Conservation (phyloP, 1,140 invertebrate genomes). For the Dysdera silvatica region DNA sequence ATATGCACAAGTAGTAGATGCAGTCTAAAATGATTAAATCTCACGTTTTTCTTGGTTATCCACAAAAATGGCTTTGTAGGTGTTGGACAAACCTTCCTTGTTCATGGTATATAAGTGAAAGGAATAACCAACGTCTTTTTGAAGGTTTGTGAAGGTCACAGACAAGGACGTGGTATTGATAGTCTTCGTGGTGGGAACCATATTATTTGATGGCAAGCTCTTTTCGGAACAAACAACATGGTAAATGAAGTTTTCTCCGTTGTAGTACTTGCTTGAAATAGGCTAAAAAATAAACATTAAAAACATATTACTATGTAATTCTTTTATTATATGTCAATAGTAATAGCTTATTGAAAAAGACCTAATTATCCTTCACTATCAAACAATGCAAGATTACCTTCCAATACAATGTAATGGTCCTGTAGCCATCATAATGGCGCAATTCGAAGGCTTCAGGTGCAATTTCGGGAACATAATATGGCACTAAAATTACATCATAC, state of each 20-base stretch:
- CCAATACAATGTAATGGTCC: conserved; percentile 19
- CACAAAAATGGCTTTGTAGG: conserved; percentile 10
- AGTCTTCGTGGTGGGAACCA: background rate
- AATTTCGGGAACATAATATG: conserved; percentile 8
- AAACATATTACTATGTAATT: background rate
- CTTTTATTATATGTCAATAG: background rate
- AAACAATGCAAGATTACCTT: conserved; percentile 8
- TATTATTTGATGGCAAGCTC: background rate
- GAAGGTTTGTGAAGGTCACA: conserved; percentile 8
- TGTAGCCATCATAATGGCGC: conserved; percentile 5
- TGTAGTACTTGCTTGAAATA: conserved; percentile 13
- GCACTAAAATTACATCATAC: conserved; percentile 2
- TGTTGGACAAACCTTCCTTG: conserved; percentile 14
- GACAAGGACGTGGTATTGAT: background rate
- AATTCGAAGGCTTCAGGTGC: conserved; percentile 10
- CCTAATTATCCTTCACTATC: background rate
- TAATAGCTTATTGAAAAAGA: no score
- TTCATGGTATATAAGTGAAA: conserved; percentile 25
- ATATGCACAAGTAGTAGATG: background rate
- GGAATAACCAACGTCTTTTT: conserved; percentile 9
- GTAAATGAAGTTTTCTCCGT: conserved; percentile 21
- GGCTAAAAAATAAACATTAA: background rate
- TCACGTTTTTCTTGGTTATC: conserved; percentile 20
- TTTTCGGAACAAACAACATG: background rate
- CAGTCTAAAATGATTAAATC: background rate